Percentiles rank a stretch among this genome's conserved stretches.
phyloP scores from a whole-genome alignment of 2,888 invertebrate genomes.

The Ichneumon xanthorius region DNA sequence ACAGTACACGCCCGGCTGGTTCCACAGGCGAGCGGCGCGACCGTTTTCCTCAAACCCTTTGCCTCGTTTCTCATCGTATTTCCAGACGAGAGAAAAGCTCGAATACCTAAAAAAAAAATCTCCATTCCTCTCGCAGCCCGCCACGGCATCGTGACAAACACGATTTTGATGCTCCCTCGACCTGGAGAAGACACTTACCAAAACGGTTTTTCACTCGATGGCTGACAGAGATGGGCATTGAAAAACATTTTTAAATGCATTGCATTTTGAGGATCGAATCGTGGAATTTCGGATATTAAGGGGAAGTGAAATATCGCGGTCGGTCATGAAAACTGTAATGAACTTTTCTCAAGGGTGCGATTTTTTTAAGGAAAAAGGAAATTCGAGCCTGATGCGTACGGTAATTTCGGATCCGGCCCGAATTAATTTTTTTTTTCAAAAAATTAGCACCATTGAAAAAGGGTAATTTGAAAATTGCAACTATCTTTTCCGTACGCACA shows the following conservation, averaged over 20 bases:
- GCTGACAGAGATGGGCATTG: constrained; percentile 6
- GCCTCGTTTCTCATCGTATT: constrained; percentile 56
- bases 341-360: no score
- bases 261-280: neutral
- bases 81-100: constrained; percentile 46
- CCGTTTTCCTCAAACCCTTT: constrained; percentile 42
- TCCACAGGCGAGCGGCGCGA: constrained; percentile 57
- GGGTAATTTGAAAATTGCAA: no score
- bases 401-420: no score
- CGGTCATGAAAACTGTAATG: no score
- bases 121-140: neutral
- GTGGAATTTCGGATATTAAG: neutral
- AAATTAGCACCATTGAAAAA: no score
- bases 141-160: constrained; percentile 73
- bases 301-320: no score
- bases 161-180: constrained; percentile 74
- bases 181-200: constrained; percentile 37
- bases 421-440: no score
- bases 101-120: constrained; percentile 23
- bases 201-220: constrained; percentile 30
- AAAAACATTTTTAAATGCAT: neutral
- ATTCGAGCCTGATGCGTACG: no score
- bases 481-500: no score
- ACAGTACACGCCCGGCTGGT: constrained; percentile 69
- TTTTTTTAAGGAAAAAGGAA: no score